Base-by-base conservation (phyloP, 2,888 invertebrate genomes). In the Cataglyphis albicans region DNA sequence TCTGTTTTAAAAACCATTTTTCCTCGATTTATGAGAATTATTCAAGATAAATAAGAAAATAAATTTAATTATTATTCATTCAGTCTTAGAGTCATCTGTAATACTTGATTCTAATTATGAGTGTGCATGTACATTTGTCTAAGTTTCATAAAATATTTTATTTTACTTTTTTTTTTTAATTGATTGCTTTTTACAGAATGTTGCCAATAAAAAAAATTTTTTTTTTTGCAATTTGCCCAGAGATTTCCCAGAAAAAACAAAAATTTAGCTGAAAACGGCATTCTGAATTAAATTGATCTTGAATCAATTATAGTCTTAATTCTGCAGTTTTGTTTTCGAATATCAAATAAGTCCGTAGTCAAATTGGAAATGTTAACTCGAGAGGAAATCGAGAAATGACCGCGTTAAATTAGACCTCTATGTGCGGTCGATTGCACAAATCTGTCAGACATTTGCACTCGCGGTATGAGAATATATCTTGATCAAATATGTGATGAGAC, bases 321-420 rank as follows among this genome's bases (percentile, higher is more conserved):
- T 59, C 21, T 72, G 5, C 68, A 12, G 48, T 80, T 80, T 35
- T 35, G 44, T 70, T 78, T 78, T 44, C 78, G 72, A 78, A 70
- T 67, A 55, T 55, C 55, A 41, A 57, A 57, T 72, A 59, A 70
- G 72, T 44, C 59, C 21, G 7, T 32, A 70, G 25, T 7, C 41
- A 35, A 70, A 80, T 25, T 35, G 70, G 67, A 70, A 78, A 70
- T 59, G 72, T 72, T 80, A 80, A 80, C 72, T 80, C 59, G 72
- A 78, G 78, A 59, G 72, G 72, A 78, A 78, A 78, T 78, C 72
- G 78, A 78, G 78, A 59, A 78, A 78, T 18, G 21, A 78, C 78
- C 78, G 72, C 78, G 78, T 72, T 78, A 59, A 78, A 78, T 78
- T 78, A 70, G 44, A 78, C 44, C 35, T 44, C 70, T 32, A 59